These are phyloP conservation scores for Drosophila insularis DNA, from an alignment of 1,140 invertebrate genomes.

Conservation along the genomic window DNA sequence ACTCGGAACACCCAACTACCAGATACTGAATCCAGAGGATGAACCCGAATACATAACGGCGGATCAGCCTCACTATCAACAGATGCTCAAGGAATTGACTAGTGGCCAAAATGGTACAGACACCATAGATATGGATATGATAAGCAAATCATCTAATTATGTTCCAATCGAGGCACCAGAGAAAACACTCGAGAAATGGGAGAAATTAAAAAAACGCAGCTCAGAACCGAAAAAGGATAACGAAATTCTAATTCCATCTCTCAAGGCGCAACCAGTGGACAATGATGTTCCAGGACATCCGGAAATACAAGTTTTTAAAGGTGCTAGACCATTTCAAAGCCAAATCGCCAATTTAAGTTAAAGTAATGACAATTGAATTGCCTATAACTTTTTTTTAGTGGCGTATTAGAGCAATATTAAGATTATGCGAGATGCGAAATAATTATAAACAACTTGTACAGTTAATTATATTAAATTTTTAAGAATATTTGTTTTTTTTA, in stretches of 20 bases:
- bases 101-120: constrained; percentile 36
- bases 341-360: constrained; percentile 57
- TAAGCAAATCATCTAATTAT: not conserved
- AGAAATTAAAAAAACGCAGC: constrained; percentile 61
- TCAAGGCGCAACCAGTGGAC: not conserved
- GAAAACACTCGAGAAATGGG: constrained; percentile 23
- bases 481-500: too few species aligned
- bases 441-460: too few species aligned
- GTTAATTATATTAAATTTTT: too few species aligned
- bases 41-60: constrained; percentile 70
- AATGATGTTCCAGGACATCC: constrained; percentile 8
- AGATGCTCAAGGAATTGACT: constrained; percentile 51
- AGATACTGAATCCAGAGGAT: constrained; percentile 72
- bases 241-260: not conserved
- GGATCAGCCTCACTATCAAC: constrained; percentile 71
- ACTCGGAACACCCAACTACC: constrained; percentile 67
- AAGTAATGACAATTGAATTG: not conserved
- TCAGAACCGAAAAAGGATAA: not conserved
- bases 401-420: too few species aligned
- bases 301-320: constrained; percentile 48
- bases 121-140: constrained; percentile 51
- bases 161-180: not conserved
- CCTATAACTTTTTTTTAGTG: too few species aligned
- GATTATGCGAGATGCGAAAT: too few species aligned
- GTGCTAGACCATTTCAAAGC: constrained; percentile 58